Evolutionary conservation across 2,797 vertebrate genomes (phyloP), one percentile per base, ranked within the genome.

Genomic region (Echiichthys vipera): DNA sequence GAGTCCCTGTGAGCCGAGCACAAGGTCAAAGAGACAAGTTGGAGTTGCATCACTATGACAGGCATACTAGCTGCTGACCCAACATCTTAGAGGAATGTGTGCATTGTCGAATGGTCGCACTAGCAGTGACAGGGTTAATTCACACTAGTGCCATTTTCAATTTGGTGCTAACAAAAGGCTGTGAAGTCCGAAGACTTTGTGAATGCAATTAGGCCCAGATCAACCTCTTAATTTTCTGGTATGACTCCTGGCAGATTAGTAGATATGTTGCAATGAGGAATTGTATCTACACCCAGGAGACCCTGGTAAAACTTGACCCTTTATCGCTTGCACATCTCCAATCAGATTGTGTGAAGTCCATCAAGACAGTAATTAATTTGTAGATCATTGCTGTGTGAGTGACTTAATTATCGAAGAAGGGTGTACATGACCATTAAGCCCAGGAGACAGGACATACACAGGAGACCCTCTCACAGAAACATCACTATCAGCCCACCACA

Each of bases 311-410:
- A 67, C 30, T 65, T 80, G 74, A 81, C 64, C 74, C 40, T 67
- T 71, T 81, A 74, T 72, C 55, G 76, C n/a, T 58, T 32, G 14
- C 62, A 81, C 20, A 74, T n/a, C 59, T 74, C 62, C 65, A 77
- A 85, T 88, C 82, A 81, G 78, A 86, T 78, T 75, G 79, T 51
- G 43, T 55, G 51, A 74, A 83, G 85, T 88, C 87, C 77, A 87
- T 88, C 80, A 86, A 78, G 80, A 46, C 66, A 71, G 47, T 75
- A 78, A 90, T 91, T 87, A 70, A 89, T 90, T 86, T 84, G 64
- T 56, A 37, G 61, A 83, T 75, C 68, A 85, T 65, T 46, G 39
- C 66, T 25, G 51, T 58, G 47, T 67, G 66, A 85, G 68, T 76
- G 67, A 82, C 71, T 85, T 79, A 72, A 83, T 73, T 77, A 80